Base-by-base conservation (phyloP, 1,140 invertebrate species). In the Antheraea mylitta region DNA sequence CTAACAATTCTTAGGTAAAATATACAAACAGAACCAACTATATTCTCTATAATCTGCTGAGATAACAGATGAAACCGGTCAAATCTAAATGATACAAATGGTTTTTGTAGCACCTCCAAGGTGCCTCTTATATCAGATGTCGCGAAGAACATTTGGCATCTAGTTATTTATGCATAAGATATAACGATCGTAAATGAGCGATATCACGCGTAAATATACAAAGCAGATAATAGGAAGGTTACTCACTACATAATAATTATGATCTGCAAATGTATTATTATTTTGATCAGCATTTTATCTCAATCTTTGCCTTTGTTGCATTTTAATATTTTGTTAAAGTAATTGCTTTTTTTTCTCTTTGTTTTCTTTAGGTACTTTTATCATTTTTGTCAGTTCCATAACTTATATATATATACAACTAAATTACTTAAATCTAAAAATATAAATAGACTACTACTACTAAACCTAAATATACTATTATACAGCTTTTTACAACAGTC, bases 141-240 rank as follows among this genome's bases (percentile, higher is more conserved):
- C 45, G 6, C 45, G 13, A 53, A 42, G 38, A 42, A 42, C 38
- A 53, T 53, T 53, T 16, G 45, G 11, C 45, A 53, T 16, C 45
- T 53, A 53, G 16, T 53, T 53, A 53, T 16, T 53, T 53, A 65
- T 45, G 38, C 64, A 65, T 67, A 42, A 42, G 38, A 42, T 42
- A 42, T 42, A 38, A 59, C 58, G 18, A 18, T 58, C 22, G 37
- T 68, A 68, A 63, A 62, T 68, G 22, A 53, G 53, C 63, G 38
- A 68, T 68, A 68, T 68, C 67, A 63, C 36, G 18, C 36, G 30
- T 62, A 68, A 68, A 63, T 62, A 68, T 37, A 38, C 38, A 53
- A 58, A n/a, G 18, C 36, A 58, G 19, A 18, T 62, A 48, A 53
- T 16, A 53, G 16, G 45, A 16, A 53, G 11, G 45, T 53, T 53